phyloP scores from a whole-genome alignment of 2,797 vertebrate species.

The Hapalemur alaotrensis region DNA sequence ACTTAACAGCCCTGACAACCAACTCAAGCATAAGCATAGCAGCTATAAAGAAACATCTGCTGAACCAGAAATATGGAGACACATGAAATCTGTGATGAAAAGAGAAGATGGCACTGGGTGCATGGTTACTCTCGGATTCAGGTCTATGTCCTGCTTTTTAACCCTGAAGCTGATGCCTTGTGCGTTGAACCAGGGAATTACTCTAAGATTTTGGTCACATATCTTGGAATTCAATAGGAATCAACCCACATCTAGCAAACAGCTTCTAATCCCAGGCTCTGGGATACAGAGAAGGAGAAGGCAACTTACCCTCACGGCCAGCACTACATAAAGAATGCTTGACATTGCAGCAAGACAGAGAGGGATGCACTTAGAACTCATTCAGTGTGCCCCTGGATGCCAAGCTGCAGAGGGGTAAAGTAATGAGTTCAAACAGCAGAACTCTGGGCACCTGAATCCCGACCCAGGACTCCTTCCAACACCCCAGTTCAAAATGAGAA shows the following conservation, averaged over 20 bases:
- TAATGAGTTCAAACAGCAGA: neutral
- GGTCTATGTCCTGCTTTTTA: neutral
- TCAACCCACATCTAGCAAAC: neutral
- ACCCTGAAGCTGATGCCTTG: neutral
- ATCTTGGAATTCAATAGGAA: neutral
- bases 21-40: constrained; percentile 14
- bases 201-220: neutral
- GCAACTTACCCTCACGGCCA: neutral
- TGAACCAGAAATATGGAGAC: constrained; percentile 28
- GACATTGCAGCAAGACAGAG: neutral
- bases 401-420: neutral
- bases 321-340: neutral
- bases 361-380: neutral
- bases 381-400: neutral
- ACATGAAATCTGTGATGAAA: neutral
- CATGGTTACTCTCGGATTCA: neutral
- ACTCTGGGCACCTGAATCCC: too few species aligned
- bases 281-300: neutral
- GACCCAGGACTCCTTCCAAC: neutral
- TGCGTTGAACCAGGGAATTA: neutral
- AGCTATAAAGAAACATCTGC: constrained; percentile 51
- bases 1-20: constrained; percentile 64
- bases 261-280: neutral
- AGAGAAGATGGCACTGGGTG: neutral
- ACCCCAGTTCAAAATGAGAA: neutral